phyloP scores from a whole-genome alignment of 2,888 invertebrate species.

The Crocallis elinguaria region DNA sequence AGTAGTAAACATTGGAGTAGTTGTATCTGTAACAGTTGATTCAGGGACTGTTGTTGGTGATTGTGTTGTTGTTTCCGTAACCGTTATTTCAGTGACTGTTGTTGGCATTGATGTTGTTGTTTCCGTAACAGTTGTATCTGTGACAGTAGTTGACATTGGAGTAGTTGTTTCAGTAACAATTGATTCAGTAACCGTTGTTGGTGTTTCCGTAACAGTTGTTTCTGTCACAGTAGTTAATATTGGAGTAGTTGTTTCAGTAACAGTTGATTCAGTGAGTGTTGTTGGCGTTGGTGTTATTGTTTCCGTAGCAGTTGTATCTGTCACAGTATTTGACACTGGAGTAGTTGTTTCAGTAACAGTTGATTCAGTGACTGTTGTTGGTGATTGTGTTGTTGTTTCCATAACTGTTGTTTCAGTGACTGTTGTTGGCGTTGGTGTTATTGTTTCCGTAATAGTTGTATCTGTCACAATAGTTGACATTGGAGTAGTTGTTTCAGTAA shows the following conservation, averaged over 20 bases:
- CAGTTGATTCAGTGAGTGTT: background rate
- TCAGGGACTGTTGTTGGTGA: background rate
- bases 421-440: background rate
- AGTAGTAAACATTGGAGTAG: background rate
- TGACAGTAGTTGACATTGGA: background rate
- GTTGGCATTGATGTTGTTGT: background rate
- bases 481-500: background rate
- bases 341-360: background rate
- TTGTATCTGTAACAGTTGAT: background rate
- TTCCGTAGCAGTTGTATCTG: background rate
- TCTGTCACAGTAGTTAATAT: background rate
- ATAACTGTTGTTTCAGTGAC: background rate
- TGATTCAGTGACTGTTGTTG: background rate
- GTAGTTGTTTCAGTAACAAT: background rate
- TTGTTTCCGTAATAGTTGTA: slow-evolving; percentile 7
- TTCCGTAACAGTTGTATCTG: slow-evolving; percentile 1
- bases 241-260: background rate
- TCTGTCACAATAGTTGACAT: background rate
- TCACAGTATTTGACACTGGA: background rate
- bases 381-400: background rate
- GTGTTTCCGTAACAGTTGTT: background rate
- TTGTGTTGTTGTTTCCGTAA: background rate
- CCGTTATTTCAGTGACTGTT: background rate
- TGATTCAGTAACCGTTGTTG: background rate
- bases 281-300: background rate